A percentile compares a stretch with the other conserved stretches of the same genome.
Evolutionary conservation across 2,888 invertebrate species (phyloP).

Genomic region (Pilophorus perplexus): DNA sequence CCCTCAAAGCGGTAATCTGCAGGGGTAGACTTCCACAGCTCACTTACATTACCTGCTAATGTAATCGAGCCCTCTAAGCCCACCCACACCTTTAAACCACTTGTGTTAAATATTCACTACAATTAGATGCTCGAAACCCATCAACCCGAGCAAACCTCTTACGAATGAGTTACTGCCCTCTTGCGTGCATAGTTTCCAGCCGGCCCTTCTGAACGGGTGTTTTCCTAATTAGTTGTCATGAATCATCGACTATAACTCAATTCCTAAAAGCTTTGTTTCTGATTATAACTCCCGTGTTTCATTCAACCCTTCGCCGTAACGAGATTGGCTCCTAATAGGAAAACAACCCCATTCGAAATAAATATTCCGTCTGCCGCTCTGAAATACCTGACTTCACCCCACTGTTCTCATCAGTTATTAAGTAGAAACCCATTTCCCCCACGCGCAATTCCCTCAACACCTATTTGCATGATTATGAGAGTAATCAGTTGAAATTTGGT

Average conservation of each 20-base stretch:
- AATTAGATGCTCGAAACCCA: slow-evolving; percentile 31
- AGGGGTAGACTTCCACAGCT: slow-evolving; percentile 6
- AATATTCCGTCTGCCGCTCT: slow-evolving; percentile 15
- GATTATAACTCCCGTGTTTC: slow-evolving; percentile 23
- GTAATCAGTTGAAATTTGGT: no score
- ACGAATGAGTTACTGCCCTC: slow-evolving; percentile 37
- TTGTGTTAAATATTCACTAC: slow-evolving; percentile 33
- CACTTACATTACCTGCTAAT: slow-evolving; percentile 31
- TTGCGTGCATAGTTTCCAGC: slow-evolving; percentile 24
- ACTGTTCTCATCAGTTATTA: slow-evolving; percentile 9
- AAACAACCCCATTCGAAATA: slow-evolving; percentile 8
- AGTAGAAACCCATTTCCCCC: not conserved
- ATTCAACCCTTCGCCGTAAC: slow-evolving; percentile 5
- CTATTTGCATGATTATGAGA: no score
- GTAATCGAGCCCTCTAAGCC: slow-evolving; percentile 7
- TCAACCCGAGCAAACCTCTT: slow-evolving; percentile 28
- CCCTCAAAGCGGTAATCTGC: slow-evolving; percentile 27
- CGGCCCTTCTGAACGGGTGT: slow-evolving; percentile 20
- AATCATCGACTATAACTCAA: slow-evolving; percentile 33
- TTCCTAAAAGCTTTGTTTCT: slow-evolving; percentile 25
- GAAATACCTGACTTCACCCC: not conserved
- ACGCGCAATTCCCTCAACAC: no score
- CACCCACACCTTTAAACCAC: slow-evolving; percentile 25
- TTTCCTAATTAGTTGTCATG: slow-evolving; percentile 29
- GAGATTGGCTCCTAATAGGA: slow-evolving; percentile 22